phyloP scores from a whole-genome alignment of 2,888 invertebrate species.

The Operophtera brumata region DNA sequence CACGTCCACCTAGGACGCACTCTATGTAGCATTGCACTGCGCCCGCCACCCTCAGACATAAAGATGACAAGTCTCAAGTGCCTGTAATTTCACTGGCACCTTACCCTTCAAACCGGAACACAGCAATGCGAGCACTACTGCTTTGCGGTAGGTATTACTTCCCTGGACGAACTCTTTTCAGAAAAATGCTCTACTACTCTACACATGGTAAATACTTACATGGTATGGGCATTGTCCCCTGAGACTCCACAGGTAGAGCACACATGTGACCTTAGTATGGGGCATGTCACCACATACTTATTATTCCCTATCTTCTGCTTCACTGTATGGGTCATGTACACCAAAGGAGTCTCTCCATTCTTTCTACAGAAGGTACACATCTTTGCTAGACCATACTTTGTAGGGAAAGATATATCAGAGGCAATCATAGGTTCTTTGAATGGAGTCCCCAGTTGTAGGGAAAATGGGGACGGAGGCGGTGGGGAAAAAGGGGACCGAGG shows the following conservation, averaged over 20 bases:
- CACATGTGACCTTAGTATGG: constrained; percentile 63
- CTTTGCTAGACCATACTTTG: constrained; percentile 30
- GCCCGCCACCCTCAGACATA: no score
- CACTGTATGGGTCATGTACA: constrained; percentile 63
- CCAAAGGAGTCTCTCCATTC: constrained; percentile 67
- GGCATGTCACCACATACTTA: constrained; percentile 61
- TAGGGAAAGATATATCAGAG: constrained; percentile 26
- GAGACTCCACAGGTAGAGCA: constrained; percentile 61
- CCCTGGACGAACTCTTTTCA: no score
- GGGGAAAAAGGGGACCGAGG: constrained; percentile 7
- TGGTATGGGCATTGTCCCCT: constrained; percentile 71
- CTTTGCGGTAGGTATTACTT: no score
- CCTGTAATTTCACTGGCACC: no score
- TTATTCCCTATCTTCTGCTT: constrained; percentile 55
- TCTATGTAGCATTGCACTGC: no score
- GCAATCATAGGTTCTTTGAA: constrained; percentile 23
- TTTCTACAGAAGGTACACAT: constrained; percentile 70
- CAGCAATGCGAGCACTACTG: no score
- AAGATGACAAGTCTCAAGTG: no score
- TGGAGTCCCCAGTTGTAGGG: constrained; percentile 9
- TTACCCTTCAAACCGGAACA: no score
- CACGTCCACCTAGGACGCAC: no score
- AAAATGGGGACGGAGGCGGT: constrained; percentile 2
- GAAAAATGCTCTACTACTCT: no score
- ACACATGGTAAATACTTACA: constrained; percentile 59